Percentiles rank a stretch among this genome's conserved stretches.
These are phyloP conservation scores for Alosa sapidissima DNA, from an alignment of 2,797 vertebrate genomes.

Conservation along the genomic window DNA sequence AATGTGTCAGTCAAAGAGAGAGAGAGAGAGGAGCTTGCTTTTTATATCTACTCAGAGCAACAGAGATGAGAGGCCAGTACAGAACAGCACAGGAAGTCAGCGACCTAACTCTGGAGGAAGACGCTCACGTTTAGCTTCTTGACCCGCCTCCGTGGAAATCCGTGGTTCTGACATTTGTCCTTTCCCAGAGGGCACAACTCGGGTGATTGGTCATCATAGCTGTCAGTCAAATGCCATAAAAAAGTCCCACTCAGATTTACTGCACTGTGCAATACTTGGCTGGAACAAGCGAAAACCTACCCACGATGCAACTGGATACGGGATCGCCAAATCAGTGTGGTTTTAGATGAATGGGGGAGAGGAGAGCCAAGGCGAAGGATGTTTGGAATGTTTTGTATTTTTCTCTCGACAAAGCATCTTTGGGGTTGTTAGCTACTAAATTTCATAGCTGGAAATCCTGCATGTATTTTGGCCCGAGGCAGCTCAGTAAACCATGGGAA, in stretches of 20 bases:
- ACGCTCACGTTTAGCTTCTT: not conserved
- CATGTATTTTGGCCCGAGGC: constrained; percentile 14
- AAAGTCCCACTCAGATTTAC: not conserved
- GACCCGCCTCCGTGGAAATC: not conserved
- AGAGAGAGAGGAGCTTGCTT: not conserved
- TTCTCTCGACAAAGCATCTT: constrained; percentile 19
- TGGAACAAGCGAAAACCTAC: not conserved
- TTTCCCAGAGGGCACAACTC: not conserved
- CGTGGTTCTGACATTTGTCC: not conserved
- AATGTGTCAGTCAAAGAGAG: not conserved
- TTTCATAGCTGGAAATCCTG: constrained; percentile 20
- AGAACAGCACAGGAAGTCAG: not conserved
- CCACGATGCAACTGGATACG: constrained; percentile 11
- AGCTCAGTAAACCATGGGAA: constrained; percentile 3
- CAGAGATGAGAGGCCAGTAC: not conserved
- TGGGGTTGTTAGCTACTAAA: constrained; percentile 22
- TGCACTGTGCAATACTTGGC: not conserved
- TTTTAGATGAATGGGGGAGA: constrained; percentile 13
- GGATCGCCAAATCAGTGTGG: constrained; percentile 5
- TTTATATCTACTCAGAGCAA: not conserved
- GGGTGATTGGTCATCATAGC: not conserved
- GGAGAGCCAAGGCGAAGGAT: constrained; percentile 15
- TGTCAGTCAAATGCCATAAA: not conserved
- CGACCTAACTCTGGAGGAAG: not conserved
- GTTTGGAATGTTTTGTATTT: constrained; percentile 17